Base-by-base conservation (phyloP, 2,888 invertebrate species). In the Scrobipalpa costella region DNA sequence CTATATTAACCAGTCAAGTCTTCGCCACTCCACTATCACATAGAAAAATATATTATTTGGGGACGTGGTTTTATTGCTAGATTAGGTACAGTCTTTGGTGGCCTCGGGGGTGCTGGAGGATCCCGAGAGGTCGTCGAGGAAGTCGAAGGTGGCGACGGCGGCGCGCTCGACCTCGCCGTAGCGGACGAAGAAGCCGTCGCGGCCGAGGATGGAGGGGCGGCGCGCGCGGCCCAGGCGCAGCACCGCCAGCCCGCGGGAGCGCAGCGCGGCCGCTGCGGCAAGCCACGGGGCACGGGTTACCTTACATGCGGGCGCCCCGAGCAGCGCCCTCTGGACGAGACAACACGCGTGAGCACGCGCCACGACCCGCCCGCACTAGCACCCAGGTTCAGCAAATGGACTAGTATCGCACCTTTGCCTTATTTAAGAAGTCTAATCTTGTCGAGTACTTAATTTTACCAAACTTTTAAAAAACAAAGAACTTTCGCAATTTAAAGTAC, bases 131-230 rank as follows among this genome's bases (percentile, higher is more conserved):
- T 94, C 94, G 85, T 96, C 94, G 74, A 96, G 93, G 92, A 96
- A 96, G 90, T 96, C 95, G 90, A 96, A 96, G 74, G 94, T 94
- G 68, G 95, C 94, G 72, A 96, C 95, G 68, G 96, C 96, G 79
- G 95, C 95, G 68, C 93, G 93, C 80, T 96, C 96, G 78, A 94
- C 94, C 73, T 95, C 95, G 58, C 96, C 96, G 90, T 93, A 96
- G 73, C 96, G 93, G 67, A 95, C 94, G 92, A 93, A 96, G 92
- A 96, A 95, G 77, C 95, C 95, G 69, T 94, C 93, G 66, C 96
- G 93, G 73, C 95, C 95, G 77, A 96, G 93, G 89, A 96, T 95
- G 78, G 95, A 94, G 59, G 95, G 94, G 64, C 96, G 92, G 75
- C 85, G 92, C 76, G 71, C 76, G 78, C 83, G 92, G 70, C 84